phyloP scores from a whole-genome alignment of 2,113 vertebrate genomes.

The Neodontobutis hainanensis region DNA sequence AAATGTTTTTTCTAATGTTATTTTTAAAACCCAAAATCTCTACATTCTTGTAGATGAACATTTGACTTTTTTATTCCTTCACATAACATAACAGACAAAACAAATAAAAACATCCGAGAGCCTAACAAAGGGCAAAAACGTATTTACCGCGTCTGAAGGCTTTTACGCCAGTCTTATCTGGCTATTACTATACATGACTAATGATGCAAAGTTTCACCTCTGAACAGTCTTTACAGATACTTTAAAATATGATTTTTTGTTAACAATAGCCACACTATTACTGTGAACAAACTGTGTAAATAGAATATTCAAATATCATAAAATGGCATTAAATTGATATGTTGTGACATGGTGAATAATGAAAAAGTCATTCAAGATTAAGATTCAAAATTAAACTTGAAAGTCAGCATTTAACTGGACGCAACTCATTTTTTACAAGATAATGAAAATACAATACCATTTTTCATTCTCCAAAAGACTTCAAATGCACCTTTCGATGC shows the following conservation, averaged over 20 bases:
- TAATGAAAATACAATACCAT: constrained; percentile 43
- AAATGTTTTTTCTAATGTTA: constrained; percentile 13
- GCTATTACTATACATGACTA: constrained; percentile 42
- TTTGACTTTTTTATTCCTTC: constrained; percentile 65
- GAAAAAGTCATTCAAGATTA: not conserved
- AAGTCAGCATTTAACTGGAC: constrained; percentile 52
- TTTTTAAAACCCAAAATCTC: not conserved
- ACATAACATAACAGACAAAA: constrained; percentile 63
- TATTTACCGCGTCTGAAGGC: constrained; percentile 31
- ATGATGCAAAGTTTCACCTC: constrained; percentile 31
- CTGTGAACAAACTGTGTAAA: constrained; percentile 27
- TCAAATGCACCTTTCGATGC: constrained; percentile 68
- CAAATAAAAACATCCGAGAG: constrained; percentile 59
- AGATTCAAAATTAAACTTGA: not conserved
- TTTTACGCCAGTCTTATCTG: constrained; percentile 33
- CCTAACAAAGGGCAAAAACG: constrained; percentile 46
- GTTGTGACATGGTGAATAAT: constrained; percentile 8
- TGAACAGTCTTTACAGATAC: constrained; percentile 39
- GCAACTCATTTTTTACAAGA: constrained; percentile 68
- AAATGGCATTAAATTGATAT: constrained; percentile 24
- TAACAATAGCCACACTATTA: constrained; percentile 57
- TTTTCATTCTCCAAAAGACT: constrained; percentile 58
- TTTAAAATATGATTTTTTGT: constrained; percentile 36
- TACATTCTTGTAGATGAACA: constrained; percentile 19
- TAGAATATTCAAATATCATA: constrained; percentile 31